Evolutionary conservation across 2,113 vertebrate genomes (phyloP).

Genomic region (Azemiops feae): DNA sequence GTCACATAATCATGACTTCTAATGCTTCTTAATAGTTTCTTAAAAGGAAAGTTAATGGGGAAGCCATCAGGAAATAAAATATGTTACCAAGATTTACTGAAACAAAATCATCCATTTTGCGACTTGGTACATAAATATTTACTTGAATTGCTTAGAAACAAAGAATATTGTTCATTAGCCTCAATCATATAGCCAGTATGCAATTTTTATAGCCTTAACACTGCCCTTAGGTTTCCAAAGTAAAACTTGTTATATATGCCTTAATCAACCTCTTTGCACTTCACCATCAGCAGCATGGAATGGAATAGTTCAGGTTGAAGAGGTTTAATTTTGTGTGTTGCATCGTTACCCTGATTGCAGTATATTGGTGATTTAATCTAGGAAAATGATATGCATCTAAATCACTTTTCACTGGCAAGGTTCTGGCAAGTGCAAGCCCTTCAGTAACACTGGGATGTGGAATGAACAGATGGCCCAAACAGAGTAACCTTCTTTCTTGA

Average conservation of each 20-base stretch:
- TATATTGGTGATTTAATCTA: not conserved
- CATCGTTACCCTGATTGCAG: not conserved
- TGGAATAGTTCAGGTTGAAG: not conserved
- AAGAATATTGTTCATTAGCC: not conserved
- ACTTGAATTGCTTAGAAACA: not conserved
- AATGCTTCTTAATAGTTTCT: too few relatives aligned
- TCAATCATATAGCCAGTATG: rapidly evolving
- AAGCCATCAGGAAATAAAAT: not conserved
- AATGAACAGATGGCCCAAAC: not conserved
- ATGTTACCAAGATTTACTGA: not conserved
- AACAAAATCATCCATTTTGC: not conserved
- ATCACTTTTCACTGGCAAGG: not conserved
- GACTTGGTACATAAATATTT: rapidly evolving
- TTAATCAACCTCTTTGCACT: not conserved
- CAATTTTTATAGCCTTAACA: not conserved
- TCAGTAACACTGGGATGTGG: not conserved
- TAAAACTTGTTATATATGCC: not conserved
- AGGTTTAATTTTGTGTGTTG: not conserved
- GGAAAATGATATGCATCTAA: conserved; percentile 8
- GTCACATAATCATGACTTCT: too few relatives aligned
- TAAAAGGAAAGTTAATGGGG: too few relatives aligned
- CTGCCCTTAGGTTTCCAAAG: not conserved
- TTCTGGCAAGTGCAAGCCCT: not conserved
- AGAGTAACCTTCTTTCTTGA: not conserved
- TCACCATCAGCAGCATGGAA: not conserved